phyloP scores from a whole-genome alignment of 2,113 vertebrate genomes.

The Takifugu bimaculatus region DNA sequence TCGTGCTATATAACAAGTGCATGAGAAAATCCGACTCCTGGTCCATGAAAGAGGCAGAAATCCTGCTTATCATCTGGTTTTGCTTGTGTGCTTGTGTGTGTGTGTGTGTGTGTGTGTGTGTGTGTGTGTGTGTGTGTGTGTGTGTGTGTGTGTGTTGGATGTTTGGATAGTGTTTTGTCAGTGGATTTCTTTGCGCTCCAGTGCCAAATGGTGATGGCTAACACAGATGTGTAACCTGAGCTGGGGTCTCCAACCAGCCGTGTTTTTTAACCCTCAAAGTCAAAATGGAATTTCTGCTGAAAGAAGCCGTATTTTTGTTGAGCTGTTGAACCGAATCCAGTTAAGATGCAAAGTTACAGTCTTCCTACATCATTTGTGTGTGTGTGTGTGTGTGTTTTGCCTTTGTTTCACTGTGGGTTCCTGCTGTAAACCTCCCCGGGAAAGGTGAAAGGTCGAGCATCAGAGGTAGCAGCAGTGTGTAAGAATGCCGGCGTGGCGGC shows the following conservation, averaged over 20 bases:
- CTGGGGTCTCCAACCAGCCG: conserved; percentile 29
- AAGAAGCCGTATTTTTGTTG: background rate
- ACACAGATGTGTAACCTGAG: conserved; percentile 76
- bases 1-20: background rate
- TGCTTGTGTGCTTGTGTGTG: background rate
- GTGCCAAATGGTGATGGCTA: conserved; percentile 64
- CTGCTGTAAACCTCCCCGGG: conserved; percentile 34
- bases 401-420: background rate
- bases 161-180: conserved; percentile 46
- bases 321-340: background rate
- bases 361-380: background rate
- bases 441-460: conserved; percentile 56
- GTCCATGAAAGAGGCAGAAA: background rate
- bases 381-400: background rate
- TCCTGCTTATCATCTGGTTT: background rate
- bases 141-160: conserved; percentile 29
- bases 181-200: conserved; percentile 63
- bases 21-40: background rate
- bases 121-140: conserved; percentile 5
- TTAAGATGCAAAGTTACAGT: too few species aligned
- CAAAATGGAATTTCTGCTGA: background rate
- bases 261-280: conserved; percentile 3
- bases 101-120: background rate
- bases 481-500: conserved; percentile 57
- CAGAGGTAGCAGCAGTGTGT: conserved; percentile 22